A percentile compares a stretch with the other conserved stretches of the same genome.
phyloP scores from a whole-genome alignment of 2,113 vertebrate genomes.

The Clarias batrachus region DNA sequence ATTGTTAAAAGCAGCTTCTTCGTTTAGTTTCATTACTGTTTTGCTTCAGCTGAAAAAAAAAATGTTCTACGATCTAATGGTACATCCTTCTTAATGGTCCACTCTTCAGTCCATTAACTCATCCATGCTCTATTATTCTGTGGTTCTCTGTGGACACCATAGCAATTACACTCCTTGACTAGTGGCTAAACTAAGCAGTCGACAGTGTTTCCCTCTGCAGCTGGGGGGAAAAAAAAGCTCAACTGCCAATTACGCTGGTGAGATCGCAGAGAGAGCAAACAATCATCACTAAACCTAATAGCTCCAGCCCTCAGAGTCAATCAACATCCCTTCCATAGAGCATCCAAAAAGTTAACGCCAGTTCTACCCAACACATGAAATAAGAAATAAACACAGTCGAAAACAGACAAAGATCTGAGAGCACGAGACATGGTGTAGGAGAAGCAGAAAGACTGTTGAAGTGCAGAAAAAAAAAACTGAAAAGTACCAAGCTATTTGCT shows the following conservation, averaged over 20 bases:
- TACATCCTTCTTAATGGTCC: not conserved
- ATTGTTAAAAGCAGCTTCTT: not conserved
- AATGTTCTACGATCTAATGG: not conserved
- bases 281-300: conserved; percentile 36
- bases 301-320: conserved; percentile 21
- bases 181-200: conserved; percentile 20
- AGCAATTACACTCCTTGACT: conserved; percentile 24
- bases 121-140: conserved; percentile 34
- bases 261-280: conserved; percentile 34
- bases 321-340: conserved; percentile 38
- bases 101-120: conserved; percentile 10
- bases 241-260: conserved; percentile 26
- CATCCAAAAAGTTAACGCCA: not conserved
- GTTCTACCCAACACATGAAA: not conserved
- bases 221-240: not conserved
- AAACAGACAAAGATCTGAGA: not conserved
- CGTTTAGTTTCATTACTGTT: not conserved
- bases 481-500: conserved; percentile 12
- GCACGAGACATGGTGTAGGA: not conserved
- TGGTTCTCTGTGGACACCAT: not conserved
- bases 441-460: not conserved
- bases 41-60: not conserved
- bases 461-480: conserved; percentile 8
- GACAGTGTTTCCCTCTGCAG: conserved; percentile 26
- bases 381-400: not conserved